Conservation (phyloP, 1,140 invertebrate species). For the Leptinotarsa undecemlineata region DNA sequence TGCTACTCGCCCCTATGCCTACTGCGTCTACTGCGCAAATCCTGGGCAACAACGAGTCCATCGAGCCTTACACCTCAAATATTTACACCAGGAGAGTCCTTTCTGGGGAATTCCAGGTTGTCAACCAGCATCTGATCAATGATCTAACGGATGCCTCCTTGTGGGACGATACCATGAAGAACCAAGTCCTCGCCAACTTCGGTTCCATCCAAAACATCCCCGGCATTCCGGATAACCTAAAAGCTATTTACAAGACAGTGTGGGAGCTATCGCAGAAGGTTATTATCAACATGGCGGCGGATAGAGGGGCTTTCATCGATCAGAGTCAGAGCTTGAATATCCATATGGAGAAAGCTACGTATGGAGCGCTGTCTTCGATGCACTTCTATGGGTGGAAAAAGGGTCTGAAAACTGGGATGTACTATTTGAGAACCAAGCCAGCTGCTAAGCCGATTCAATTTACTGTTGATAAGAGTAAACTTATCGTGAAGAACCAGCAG, state of each 20-base stretch:
- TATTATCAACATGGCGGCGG: constrained; percentile 96
- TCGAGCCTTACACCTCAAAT: constrained; percentile 98
- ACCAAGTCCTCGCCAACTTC: constrained; percentile 86
- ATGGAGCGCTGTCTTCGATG: constrained; percentile 94
- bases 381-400: constrained; percentile 98
- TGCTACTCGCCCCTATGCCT: constrained; percentile 97
- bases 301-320: constrained; percentile 96
- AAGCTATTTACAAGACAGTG: constrained; percentile 94
- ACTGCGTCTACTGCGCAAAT: constrained; percentile 99
- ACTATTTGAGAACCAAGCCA: constrained; percentile 96
- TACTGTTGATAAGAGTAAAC: constrained; percentile 91
- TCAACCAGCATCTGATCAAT: constrained; percentile 94
- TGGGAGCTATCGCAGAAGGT: constrained; percentile 98
- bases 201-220: constrained; percentile 94
- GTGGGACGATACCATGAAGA: constrained; percentile 98
- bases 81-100: constrained; percentile 93
- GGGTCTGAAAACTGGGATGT: constrained; percentile 99
- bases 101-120: constrained; percentile 73
- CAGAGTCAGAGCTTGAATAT: constrained; percentile 98
- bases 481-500: constrained; percentile 53
- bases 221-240: constrained; percentile 85
- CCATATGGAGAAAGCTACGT: constrained; percentile 92
- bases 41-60: constrained; percentile 97
- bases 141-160: constrained; percentile 89
- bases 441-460: constrained; percentile 97